phyloP scores from a whole-genome alignment of 2,888 invertebrate species.

The Pedicia rivosa region DNA sequence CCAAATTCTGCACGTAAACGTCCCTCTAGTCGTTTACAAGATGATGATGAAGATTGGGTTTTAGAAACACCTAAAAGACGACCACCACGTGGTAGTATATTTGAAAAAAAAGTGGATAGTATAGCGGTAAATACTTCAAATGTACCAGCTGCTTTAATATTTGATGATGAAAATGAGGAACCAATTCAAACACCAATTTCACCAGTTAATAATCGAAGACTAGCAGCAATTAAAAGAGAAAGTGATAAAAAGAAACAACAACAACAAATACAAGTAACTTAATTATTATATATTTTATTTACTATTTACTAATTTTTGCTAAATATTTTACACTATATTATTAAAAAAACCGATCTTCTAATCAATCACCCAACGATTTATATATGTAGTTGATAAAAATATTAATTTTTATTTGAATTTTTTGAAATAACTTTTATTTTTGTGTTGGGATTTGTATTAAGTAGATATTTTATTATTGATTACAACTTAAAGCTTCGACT shows the following conservation, averaged over 20 bases:
- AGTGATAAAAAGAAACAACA: constrained; percentile 13
- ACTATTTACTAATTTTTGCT: no score
- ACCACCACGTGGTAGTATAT: constrained; percentile 12
- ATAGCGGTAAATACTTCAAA: constrained; percentile 5
- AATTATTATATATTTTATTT: no score
- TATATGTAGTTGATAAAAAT: no score
- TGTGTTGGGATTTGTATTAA: no score
- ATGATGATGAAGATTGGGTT: constrained; percentile 32
- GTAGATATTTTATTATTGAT: constrained; percentile 4
- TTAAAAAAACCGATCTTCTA: no score
- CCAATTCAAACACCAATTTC: constrained; percentile 3
- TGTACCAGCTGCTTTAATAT: constrained; percentile 3
- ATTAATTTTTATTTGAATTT: no score
- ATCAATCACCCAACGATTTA: no score
- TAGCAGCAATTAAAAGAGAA: constrained; percentile 12
- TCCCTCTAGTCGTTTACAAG: constrained; percentile 21
- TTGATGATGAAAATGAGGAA: constrained; percentile 8
- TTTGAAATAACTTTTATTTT: no score
- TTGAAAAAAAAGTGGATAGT: neutral
- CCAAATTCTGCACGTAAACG: constrained; percentile 19
- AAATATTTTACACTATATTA: no score
- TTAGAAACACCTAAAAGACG: constrained; percentile 26
- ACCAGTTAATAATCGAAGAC: constrained; percentile 9
- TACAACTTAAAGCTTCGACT: constrained; percentile 43
- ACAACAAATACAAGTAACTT: constrained; percentile 13